Evolutionary conservation across 2,888 invertebrate species (phyloP).

Genomic region (Mesorhabditis belari): DNA sequence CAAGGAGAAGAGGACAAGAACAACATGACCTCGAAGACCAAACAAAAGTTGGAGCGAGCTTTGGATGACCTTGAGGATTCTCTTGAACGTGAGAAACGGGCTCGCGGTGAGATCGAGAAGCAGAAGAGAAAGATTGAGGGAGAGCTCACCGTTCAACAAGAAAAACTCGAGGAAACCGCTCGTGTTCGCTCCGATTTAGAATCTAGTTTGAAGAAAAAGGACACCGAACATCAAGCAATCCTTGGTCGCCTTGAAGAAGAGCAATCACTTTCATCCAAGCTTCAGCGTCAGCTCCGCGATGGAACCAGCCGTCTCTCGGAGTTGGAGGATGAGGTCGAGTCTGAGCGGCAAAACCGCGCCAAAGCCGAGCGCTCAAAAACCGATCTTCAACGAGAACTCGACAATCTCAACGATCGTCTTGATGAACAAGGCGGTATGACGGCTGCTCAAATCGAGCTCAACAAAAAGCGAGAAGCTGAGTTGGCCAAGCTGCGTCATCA

Average conservation of each 20-base stretch:
- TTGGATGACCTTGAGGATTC: constrained; percentile 34
- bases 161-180: constrained; percentile 35
- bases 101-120: constrained; percentile 43
- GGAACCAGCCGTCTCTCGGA: constrained; percentile 96
- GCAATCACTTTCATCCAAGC: constrained; percentile 86
- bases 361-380: constrained; percentile 8
- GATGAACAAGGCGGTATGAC: constrained; percentile 89
- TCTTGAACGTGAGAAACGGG: constrained; percentile 46
- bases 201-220: constrained; percentile 57
- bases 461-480: constrained; percentile 99
- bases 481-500: constrained; percentile 93
- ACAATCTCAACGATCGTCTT: constrained; percentile 86
- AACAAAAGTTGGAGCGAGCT: constrained; percentile 35
- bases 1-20: constrained; percentile 76
- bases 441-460: constrained; percentile 80
- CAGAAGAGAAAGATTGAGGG: constrained; percentile 42
- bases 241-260: constrained; percentile 95
- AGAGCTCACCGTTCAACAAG: constrained; percentile 46
- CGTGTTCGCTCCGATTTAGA: constrained; percentile 42
- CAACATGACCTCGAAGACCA: constrained; percentile 49
- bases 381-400: constrained; percentile 81
- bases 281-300: constrained; percentile 90
- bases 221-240: constrained; percentile 91
- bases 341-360: constrained; percentile 61
- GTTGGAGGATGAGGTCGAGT: constrained; percentile 70